Base-by-base conservation (phyloP, 2,888 invertebrate species). In the Mythimna impura region DNA sequence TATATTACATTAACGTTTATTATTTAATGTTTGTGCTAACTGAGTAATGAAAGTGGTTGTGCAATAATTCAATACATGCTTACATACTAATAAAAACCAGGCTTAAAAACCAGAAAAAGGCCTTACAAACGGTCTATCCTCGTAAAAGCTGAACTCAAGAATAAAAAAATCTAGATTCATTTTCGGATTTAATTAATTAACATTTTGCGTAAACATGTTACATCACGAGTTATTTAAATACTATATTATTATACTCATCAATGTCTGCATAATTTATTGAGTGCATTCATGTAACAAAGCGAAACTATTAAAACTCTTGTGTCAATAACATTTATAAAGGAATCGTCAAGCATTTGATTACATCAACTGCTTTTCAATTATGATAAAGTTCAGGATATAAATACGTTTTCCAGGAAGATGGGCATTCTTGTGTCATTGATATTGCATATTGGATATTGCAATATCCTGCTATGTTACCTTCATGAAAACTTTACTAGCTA, bases 11-110 rank as follows among this genome's bases (percentile, higher is more conserved):
- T 64, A 83, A 68, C 47, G 36, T 70, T 66, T 78, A 67, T 70
- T 66, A 73, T 66, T 81, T 76, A 76, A 81, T 81, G 52, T 63
- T 66, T 64, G 40, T 65, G 25, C 30, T 30, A 80, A 20, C 30
- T 25, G 36, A 55, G 36, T 22, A 63, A 66, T 67, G 67, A 65
- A 60, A 71, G 64, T 55, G 40, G 57, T 64, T 66, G 43, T 40
- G 50, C 43, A 79, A 76, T 76, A 63, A 9, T 22, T 60, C n/a
- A 34, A 30, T 12, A 7, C 4, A 2, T 55, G 12, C 17, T 25
- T 30, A 30, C 17, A 1, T 58, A 9, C 34, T 57, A 47, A 47
- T 17, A 47, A 17, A 47, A 14, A 20, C 7, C 12, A 47, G 14
- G 34, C 30, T 47, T 22, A 36, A 70, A 30, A 55, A 43, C 1